These are phyloP conservation scores for Crematogaster levior DNA, from an alignment of 2,888 invertebrate genomes.

Conservation along the genomic window DNA sequence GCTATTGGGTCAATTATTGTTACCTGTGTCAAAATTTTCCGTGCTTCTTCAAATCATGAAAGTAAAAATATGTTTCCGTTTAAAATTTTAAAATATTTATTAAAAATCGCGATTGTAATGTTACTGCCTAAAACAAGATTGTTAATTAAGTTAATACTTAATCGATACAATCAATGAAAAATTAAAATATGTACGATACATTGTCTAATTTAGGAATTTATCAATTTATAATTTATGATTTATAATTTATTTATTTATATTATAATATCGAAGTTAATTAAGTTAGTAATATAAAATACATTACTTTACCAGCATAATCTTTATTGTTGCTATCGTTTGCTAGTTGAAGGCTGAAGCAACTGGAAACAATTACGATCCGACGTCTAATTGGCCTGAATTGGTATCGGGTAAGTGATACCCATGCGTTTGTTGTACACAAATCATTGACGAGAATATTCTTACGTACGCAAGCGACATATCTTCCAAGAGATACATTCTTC, in stretches of 20 bases:
- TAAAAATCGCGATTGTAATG: background rate
- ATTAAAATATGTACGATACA: background rate
- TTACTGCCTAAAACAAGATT: background rate
- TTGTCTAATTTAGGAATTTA: background rate
- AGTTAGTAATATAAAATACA: slow-evolving; percentile 5
- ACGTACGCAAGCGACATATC: slow-evolving; percentile 26
- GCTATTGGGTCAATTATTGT: background rate
- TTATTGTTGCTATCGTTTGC: slow-evolving; percentile 24
- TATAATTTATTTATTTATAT: too few relatives aligned
- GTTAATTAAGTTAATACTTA: background rate
- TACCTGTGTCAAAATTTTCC: background rate
- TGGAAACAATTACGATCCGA: slow-evolving; percentile 82
- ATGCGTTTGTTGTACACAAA: slow-evolving; percentile 64
- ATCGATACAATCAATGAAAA: slow-evolving; percentile 4
- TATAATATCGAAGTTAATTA: background rate
- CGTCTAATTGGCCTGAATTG: slow-evolving; percentile 85
- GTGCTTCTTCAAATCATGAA: background rate
- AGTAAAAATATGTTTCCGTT: background rate
- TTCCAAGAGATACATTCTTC: slow-evolving; percentile 31
- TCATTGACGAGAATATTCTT: slow-evolving; percentile 52
- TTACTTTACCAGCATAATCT: slow-evolving; percentile 53
- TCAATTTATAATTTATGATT: too few relatives aligned
- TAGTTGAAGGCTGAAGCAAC: slow-evolving; percentile 69
- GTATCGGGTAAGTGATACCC: slow-evolving; percentile 70
- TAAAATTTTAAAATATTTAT: background rate